Conservation (phyloP, 2,888 invertebrate genomes). For the Mesoligia furuncula region DNA sequence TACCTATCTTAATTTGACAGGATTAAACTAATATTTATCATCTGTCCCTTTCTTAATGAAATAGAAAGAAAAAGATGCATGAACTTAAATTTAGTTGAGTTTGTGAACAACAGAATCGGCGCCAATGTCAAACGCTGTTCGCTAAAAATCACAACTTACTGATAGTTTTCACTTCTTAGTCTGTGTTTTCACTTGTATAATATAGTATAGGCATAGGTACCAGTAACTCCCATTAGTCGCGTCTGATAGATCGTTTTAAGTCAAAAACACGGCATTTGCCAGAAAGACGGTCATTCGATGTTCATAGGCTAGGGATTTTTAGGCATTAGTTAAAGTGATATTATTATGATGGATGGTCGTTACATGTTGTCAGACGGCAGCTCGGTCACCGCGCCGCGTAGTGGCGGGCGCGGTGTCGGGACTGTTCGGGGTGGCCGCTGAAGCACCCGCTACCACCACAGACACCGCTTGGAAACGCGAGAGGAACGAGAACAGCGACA, state of each 20-base stretch:
- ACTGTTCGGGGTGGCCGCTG: conserved; percentile 86
- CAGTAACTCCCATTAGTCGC: neutral
- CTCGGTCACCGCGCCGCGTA: conserved; percentile 82
- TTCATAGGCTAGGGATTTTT: neutral
- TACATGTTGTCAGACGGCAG: conserved; percentile 72
- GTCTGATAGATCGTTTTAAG: neutral
- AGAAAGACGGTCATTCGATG: neutral
- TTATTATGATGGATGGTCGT: conserved; percentile 6
- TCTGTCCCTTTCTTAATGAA: no score
- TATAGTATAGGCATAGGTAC: neutral
- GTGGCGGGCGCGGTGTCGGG: conserved; percentile 87
- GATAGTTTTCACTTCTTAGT: neutral
- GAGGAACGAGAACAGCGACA: conserved; percentile 91
- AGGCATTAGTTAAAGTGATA: neutral
- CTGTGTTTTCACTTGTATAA: neutral
- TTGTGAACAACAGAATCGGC: no score
- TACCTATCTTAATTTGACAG: no score
- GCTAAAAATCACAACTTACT: neutral
- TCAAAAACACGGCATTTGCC: neutral
- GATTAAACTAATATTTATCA: no score
- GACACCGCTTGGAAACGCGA: conserved; percentile 85
- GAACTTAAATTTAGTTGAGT: no score
- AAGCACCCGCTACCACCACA: conserved; percentile 81
- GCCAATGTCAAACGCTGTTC: neutral
- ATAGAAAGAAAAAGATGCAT: no score